phyloP scores from a whole-genome alignment of 2,888 invertebrate species.

The Lutraria lutraria region DNA sequence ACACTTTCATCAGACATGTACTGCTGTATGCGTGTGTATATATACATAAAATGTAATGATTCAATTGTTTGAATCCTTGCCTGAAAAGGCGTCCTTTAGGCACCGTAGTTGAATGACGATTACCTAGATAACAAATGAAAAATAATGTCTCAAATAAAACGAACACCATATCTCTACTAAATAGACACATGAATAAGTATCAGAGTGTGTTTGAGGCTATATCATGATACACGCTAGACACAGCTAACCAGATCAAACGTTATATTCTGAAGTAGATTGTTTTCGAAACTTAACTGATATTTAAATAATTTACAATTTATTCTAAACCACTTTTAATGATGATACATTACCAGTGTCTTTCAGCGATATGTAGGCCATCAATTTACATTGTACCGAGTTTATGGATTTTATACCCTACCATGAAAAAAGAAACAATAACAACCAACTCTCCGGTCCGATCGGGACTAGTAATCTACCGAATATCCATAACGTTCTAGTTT shows the following conservation, averaged over 20 bases:
- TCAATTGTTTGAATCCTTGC: not conserved
- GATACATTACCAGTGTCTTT: not conserved
- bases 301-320: slow-evolving; percentile 1
- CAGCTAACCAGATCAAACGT: not conserved
- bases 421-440: not conserved
- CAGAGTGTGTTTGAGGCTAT: not conserved
- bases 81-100: not conserved
- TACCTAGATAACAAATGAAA: not conserved
- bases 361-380: not conserved
- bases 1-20: too few relatives aligned
- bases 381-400: not conserved
- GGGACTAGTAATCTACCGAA: not conserved
- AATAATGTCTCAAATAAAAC: not conserved
- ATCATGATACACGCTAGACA: not conserved
- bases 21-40: too few relatives aligned
- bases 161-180: not conserved
- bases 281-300: not conserved
- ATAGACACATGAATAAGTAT: not conserved
- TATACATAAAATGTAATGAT: not conserved
- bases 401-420: not conserved
- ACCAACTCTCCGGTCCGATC: not conserved
- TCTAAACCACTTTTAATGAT: not conserved
- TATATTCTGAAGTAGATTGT: not conserved
- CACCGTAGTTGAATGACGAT: not conserved
- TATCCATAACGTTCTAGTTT: not conserved